Evolutionary conservation across 2,888 invertebrate genomes (phyloP).

Genomic region (Minunthozetes semirufus): DNA sequence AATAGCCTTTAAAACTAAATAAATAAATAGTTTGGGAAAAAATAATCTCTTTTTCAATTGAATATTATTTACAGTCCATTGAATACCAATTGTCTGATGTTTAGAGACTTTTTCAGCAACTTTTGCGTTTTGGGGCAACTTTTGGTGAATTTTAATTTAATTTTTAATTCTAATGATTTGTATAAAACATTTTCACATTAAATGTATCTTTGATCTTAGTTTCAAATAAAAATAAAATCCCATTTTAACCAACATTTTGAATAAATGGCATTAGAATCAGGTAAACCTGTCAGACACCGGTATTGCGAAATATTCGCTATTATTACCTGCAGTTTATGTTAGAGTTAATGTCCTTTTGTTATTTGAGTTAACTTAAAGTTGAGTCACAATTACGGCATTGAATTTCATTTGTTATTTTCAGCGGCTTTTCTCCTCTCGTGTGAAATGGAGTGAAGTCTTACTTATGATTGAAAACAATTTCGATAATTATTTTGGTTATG

Average conservation of each 20-base stretch:
- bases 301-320: background rate
- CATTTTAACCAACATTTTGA: background rate
- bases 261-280: background rate
- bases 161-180: too few relatives aligned
- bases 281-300: conserved; percentile 8
- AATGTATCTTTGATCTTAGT: background rate
- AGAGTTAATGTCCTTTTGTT: conserved; percentile 19
- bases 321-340: background rate
- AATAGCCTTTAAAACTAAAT: too few relatives aligned
- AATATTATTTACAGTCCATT: too few relatives aligned
- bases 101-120: too few relatives aligned
- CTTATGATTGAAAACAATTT: background rate
- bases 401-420: background rate
- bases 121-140: too few relatives aligned
- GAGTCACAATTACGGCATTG: conserved; percentile 6
- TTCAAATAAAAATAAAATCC: background rate
- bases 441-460: background rate
- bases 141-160: too few relatives aligned
- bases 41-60: too few relatives aligned
- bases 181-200: too few relatives aligned
- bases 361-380: background rate
- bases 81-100: too few relatives aligned
- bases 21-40: too few relatives aligned
- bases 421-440: background rate
- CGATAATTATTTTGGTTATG: conserved; percentile 9